Percentiles rank a stretch among this genome's conserved stretches.
phyloP scores from a whole-genome alignment of 2,113 vertebrate species.

The Lasiurus borealis region DNA sequence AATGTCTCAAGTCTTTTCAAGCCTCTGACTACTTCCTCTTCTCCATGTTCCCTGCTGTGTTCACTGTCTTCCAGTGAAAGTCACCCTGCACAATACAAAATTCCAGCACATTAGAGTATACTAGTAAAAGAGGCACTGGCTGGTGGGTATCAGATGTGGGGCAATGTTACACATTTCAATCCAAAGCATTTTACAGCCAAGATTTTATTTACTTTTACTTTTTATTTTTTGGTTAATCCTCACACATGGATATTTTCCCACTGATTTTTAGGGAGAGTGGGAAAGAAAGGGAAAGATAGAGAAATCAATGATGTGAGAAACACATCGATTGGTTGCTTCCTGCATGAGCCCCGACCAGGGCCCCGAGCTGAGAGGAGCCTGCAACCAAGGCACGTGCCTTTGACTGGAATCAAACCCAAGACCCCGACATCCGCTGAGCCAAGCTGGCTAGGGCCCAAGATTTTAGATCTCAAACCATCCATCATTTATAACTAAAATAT shows the following conservation, averaged over 20 bases:
- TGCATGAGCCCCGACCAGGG: too few species aligned
- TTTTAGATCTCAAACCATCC: neutral
- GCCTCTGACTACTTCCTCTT: neutral
- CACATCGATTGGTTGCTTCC: too few species aligned
- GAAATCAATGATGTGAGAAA: too few species aligned
- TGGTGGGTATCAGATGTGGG: neutral
- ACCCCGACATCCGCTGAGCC: too few species aligned
- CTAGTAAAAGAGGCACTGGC: neutral
- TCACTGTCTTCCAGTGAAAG: neutral
- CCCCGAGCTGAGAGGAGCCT: too few species aligned
- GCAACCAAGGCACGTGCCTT: too few species aligned
- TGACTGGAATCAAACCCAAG: too few species aligned
- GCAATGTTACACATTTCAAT: neutral
- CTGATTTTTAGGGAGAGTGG: too few species aligned
- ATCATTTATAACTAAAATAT: constrained; percentile 17
- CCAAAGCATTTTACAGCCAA: neutral
- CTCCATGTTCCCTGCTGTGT: neutral
- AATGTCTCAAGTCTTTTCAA: neutral
- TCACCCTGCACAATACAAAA: neutral
- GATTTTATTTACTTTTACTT: neutral
- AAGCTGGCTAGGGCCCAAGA: neutral
- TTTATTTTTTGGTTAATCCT: too few species aligned
- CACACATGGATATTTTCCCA: too few species aligned
- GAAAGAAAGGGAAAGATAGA: too few species aligned
- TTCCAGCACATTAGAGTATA: neutral